Evolutionary conservation across 2,888 invertebrate genomes (phyloP), one percentile per base, ranked within the genome.

Genomic region (Hirudinaria manillensis): DNA sequence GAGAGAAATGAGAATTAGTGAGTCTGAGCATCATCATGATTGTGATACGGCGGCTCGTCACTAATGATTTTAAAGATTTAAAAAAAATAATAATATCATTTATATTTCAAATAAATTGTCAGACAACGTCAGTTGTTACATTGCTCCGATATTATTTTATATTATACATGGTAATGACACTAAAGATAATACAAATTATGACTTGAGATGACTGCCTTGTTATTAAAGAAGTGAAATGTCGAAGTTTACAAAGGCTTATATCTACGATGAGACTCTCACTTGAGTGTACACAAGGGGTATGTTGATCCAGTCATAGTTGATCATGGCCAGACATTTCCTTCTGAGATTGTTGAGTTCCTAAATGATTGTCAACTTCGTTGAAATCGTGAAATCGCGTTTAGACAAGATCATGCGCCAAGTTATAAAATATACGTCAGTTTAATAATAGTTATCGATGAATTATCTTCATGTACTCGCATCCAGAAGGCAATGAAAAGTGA

Each of bases 281-380:
- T 89, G 89, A 19, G 89, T 89, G 79, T 89, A 89, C 45, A 89
- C 89, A 75, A 89, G 83, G 53, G 89, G 89, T 80, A 89, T 88
- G 78, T 88, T 88, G 76, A 90, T 89, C 89, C 89, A 89, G 81
- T 90, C 89, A 81, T 88, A 89, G 77, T 74, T 78, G 70, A 78
- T 83, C 80, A 80, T 81, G 80, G 77, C 81, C 81, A 74, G 81
- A 45, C 32, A 81, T 81, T 75, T 81, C 80, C 77, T 83, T 55
- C 93, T 88, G 82, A 93, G 93, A 82, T 91, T 91, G 84, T 93
- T 93, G 76, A 93, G 85, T 86, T 93, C 93, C 85, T 85, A 79
- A 65, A 45, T 45, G 45, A 45, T 45, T 45, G 45, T 45, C 45
- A 45, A 45, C 65, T 19, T 32, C 27, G 51, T 2, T 24, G 32